A percentile compares a stretch with the other conserved stretches of the same genome.
Evolutionary conservation across 2,797 vertebrate species (phyloP).

Genomic region (Pogoniulus pusillus): DNA sequence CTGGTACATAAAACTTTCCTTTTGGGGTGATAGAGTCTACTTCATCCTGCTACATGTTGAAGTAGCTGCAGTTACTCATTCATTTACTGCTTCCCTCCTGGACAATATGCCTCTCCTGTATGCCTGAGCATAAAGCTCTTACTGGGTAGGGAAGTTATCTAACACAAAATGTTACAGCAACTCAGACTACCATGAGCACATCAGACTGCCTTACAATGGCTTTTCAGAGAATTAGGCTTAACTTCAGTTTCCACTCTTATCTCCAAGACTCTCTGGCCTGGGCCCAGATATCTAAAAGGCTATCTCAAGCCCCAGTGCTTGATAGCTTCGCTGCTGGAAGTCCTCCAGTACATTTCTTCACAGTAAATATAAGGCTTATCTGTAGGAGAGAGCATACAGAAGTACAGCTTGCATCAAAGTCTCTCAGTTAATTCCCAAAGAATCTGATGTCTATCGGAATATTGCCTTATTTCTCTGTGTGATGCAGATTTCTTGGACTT

Average conservation of each 20-base stretch:
- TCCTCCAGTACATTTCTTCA: slow-evolving; percentile 33
- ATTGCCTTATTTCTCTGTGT: slow-evolving; percentile 38
- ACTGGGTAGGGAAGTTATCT: not conserved
- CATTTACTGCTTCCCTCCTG: not conserved
- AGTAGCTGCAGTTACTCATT: not conserved
- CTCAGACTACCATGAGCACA: not conserved
- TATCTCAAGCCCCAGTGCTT: slow-evolving; percentile 44
- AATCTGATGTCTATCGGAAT: slow-evolving; percentile 39
- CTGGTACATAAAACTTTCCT: not conserved
- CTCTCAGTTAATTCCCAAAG: slow-evolving; percentile 47
- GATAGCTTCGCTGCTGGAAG: slow-evolving; percentile 53
- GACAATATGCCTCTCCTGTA: not conserved
- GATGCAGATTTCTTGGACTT: slow-evolving; percentile 44
- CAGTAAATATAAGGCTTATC: slow-evolving; percentile 37
- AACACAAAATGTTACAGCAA: not conserved
- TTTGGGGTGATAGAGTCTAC: not conserved
- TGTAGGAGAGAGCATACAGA: not conserved
- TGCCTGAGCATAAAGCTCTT: not conserved
- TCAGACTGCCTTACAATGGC: not conserved
- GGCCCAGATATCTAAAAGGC: slow-evolving; percentile 36
- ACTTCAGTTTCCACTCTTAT: slow-evolving; percentile 39
- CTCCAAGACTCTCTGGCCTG: slow-evolving; percentile 30
- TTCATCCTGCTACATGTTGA: not conserved
- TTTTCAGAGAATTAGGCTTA: slow-evolving; percentile 55
- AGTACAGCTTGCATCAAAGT: slow-evolving; percentile 40